A percentile compares a stretch with the other conserved stretches of the same genome.
These are phyloP conservation scores for Meloidogyne exigua DNA, from an alignment of 1,140 invertebrate genomes.

Conservation along the genomic window DNA sequence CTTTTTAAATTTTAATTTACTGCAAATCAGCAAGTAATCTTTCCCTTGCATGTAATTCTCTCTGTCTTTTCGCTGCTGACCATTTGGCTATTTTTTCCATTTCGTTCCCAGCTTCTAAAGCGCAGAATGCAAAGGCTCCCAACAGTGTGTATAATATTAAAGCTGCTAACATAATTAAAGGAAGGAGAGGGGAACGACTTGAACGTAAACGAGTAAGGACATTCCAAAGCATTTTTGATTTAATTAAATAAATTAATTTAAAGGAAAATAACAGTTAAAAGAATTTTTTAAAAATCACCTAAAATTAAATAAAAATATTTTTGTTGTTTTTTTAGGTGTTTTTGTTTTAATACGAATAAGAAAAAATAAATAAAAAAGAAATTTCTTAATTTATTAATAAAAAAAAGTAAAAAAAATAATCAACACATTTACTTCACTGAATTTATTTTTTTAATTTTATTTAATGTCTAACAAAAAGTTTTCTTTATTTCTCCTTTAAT, in stretches of 20 bases:
- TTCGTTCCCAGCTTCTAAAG: constrained; percentile 33
- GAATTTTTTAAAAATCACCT: not conserved
- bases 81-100: not conserved
- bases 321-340: no score
- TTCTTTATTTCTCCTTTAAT: not conserved
- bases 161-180: constrained; percentile 41
- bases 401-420: not conserved
- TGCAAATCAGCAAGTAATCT: constrained; percentile 30
- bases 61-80: not conserved
- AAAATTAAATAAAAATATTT: no score
- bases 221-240: constrained; percentile 40
- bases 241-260: not conserved
- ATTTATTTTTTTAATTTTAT: not conserved
- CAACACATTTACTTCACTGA: not conserved
- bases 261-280: not conserved
- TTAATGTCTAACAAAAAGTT: not conserved
- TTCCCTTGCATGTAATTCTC: constrained; percentile 11
- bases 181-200: constrained; percentile 37
- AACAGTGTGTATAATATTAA: constrained; percentile 33
- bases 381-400: not conserved
- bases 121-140: constrained; percentile 38
- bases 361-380: not conserved
- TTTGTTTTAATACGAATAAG: no score
- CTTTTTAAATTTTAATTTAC: no score
- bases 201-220: constrained; percentile 31